Evolutionary conservation across 2,888 invertebrate species (phyloP).

Genomic region (Apantesis nais): DNA sequence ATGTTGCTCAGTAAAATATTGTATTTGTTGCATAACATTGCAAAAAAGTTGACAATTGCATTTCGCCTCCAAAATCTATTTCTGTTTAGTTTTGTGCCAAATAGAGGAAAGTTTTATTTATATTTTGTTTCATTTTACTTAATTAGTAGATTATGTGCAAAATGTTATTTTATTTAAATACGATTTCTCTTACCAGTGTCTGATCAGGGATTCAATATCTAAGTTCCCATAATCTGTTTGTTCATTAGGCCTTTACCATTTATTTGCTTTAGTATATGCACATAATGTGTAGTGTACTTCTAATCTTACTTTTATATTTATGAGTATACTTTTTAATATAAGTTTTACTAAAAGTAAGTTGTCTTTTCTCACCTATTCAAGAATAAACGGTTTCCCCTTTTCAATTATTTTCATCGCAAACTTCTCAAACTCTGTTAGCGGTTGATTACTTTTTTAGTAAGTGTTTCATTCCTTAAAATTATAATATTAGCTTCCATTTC

Average conservation of each 20-base stretch:
- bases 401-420: constrained; percentile 39
- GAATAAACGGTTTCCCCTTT: background rate
- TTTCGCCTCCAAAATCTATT: background rate
- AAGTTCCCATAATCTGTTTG: no score
- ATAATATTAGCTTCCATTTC: no score
- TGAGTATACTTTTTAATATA: background rate
- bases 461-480: constrained; percentile 34
- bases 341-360: background rate
- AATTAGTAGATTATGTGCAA: background rate
- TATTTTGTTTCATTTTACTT: background rate
- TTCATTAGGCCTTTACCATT: no score
- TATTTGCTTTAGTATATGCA: no score
- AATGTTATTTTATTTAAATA: background rate
- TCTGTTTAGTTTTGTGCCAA: background rate
- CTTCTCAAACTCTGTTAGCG: constrained; percentile 32
- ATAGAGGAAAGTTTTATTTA: background rate
- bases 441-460: constrained; percentile 35
- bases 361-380: background rate
- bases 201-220: no score
- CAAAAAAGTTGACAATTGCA: constrained; percentile 7
- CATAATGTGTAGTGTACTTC: background rate
- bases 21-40: constrained; percentile 15
- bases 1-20: constrained; percentile 10
- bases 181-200: no score
- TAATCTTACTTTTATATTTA: background rate